Evolutionary conservation across 2,888 invertebrate species (phyloP).

Genomic region (Hipparchia sbordonii): DNA sequence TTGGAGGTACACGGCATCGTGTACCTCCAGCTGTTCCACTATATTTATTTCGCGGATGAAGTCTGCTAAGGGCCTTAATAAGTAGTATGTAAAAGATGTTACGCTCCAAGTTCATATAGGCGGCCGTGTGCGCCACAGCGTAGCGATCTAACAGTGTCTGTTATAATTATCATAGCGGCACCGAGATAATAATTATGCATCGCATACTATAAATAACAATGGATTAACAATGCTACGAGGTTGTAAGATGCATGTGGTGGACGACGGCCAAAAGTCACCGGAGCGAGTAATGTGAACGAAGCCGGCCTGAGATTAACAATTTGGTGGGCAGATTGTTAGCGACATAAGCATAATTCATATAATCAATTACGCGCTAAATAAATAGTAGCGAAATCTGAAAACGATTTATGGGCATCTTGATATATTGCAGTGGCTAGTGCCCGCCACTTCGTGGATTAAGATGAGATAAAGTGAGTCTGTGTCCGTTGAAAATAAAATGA

Average conservation of each 20-base stretch:
- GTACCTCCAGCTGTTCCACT: too few species aligned
- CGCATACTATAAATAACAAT: constrained; percentile 65
- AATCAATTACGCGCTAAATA: constrained; percentile 33
- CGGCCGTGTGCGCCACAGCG: constrained; percentile 52
- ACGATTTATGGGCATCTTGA: constrained; percentile 3
- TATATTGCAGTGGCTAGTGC: not conserved
- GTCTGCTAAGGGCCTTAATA: constrained; percentile 18
- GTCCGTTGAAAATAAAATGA: too few species aligned
- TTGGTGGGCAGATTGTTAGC: constrained; percentile 62
- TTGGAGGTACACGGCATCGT: too few species aligned
- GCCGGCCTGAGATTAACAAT: constrained; percentile 59
- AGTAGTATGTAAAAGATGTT: constrained; percentile 41
- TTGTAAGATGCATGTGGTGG: constrained; percentile 64
- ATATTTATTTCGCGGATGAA: too few species aligned
- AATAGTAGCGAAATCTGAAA: not conserved
- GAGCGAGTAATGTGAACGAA: constrained; percentile 59
- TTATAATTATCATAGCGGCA: constrained; percentile 54
- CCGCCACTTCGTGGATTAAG: too few species aligned
- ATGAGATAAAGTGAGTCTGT: too few species aligned
- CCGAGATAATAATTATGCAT: constrained; percentile 49
- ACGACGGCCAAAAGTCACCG: constrained; percentile 65
- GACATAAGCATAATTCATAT: constrained; percentile 45
- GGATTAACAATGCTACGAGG: constrained; percentile 64
- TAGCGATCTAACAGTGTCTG: constrained; percentile 47
- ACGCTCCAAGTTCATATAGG: constrained; percentile 50